phyloP scores from a whole-genome alignment of 92 coral and sea anemone species.

The Ricordea florida region DNA sequence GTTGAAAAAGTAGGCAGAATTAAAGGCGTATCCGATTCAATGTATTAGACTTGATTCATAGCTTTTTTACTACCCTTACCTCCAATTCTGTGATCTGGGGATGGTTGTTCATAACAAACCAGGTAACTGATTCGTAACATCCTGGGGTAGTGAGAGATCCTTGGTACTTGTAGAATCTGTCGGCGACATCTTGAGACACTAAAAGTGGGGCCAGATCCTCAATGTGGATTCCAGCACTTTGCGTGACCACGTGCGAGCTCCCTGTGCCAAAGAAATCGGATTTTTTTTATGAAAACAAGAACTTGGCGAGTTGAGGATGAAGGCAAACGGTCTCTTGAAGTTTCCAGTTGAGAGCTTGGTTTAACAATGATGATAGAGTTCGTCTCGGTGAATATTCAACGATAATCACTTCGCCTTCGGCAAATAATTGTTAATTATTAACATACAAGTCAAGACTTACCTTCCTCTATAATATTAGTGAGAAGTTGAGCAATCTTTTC shows the following conservation, averaged over 20 bases:
- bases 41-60: neutral
- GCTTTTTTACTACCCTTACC: conserved; percentile 15
- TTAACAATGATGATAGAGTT: too few relatives aligned
- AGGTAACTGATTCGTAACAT: conserved; percentile 62
- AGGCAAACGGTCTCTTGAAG: too few relatives aligned
- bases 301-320: too few relatives aligned
- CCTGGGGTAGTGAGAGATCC: conserved; percentile 72
- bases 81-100: conserved; percentile 48
- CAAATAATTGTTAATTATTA: neutral
- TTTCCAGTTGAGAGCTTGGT: too few relatives aligned
- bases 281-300: too few relatives aligned
- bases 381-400: too few relatives aligned
- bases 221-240: conserved; percentile 45
- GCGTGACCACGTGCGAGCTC: conserved; percentile 34
- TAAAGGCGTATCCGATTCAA: neutral
- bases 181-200: conserved; percentile 58
- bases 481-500: conserved; percentile 46
- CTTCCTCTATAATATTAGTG: conserved; percentile 37
- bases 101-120: conserved; percentile 66
- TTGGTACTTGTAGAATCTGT: conserved; percentile 63
- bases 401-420: too few relatives aligned
- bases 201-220: conserved; percentile 59
- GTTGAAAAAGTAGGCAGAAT: too few relatives aligned
- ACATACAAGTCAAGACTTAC: neutral
- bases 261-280: too few relatives aligned